Conservation (phyloP, 1,140 invertebrate species). For the Choristoneura fumiferana region DNA sequence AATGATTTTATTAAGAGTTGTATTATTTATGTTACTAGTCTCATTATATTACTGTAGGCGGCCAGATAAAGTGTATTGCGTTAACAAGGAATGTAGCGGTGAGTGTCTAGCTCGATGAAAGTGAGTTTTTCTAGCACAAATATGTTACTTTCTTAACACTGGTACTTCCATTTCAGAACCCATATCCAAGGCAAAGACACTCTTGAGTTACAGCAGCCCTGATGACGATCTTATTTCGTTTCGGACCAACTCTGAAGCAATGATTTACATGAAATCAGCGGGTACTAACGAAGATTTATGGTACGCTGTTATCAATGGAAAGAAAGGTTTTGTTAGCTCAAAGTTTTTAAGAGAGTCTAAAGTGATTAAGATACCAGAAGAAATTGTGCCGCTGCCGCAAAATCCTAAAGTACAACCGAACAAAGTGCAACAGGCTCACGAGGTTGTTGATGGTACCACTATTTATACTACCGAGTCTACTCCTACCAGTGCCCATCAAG, state of each 20-base stretch:
- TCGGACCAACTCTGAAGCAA: constrained; percentile 80
- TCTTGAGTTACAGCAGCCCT: constrained; percentile 79
- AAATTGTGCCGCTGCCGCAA: constrained; percentile 40
- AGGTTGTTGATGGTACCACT: constrained; percentile 70
- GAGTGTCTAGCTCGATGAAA: constrained; percentile 33
- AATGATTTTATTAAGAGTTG: constrained; percentile 60
- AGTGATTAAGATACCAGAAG: constrained; percentile 43
- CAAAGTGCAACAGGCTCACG: constrained; percentile 66
- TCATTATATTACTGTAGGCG: constrained; percentile 50
- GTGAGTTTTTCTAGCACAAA: constrained; percentile 30
- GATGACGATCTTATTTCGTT: constrained; percentile 83
- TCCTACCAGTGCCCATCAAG: constrained; percentile 20
- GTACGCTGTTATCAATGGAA: constrained; percentile 85
- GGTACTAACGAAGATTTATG: constrained; percentile 83
- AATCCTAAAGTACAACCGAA: constrained; percentile 49
- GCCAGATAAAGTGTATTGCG: constrained; percentile 69
- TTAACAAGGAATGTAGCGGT: constrained; percentile 63
- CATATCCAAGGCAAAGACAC: constrained; percentile 82
- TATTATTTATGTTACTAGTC: constrained; percentile 58
- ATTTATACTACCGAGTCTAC: constrained; percentile 53
- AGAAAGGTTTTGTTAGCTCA: constrained; percentile 84
- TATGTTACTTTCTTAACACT: constrained; percentile 28
- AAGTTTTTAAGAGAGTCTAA: constrained; percentile 73
- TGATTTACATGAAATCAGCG: constrained; percentile 85
- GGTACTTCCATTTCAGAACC: constrained; percentile 78